phyloP scores from a whole-genome alignment of 2,113 vertebrate species.

The Lipotes vexillifer region DNA sequence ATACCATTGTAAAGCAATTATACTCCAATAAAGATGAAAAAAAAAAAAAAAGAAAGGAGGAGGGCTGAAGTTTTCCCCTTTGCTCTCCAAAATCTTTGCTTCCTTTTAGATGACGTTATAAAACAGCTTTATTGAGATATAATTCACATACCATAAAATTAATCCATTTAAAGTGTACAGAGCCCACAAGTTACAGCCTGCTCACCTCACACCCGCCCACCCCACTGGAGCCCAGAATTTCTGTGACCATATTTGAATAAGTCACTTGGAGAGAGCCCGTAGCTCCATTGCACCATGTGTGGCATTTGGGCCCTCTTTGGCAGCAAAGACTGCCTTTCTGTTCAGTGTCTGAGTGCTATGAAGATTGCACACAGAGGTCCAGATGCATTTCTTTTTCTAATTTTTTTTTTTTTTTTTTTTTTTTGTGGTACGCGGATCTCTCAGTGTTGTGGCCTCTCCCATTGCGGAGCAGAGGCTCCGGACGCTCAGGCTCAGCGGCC shows the following conservation, averaged over 20 bases:
- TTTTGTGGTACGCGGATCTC: too few species aligned
- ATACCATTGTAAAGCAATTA: too few species aligned
- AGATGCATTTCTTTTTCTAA: too few species aligned
- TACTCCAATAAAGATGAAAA: too few species aligned
- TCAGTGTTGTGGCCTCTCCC: too few species aligned
- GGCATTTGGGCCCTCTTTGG: conserved; percentile 98
- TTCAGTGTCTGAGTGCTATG: conserved; percentile 91
- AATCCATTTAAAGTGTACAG: not conserved
- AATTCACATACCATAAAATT: not conserved
- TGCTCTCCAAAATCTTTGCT: not conserved
- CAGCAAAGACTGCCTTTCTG: conserved; percentile 91
- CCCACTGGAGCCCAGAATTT: too few species aligned
- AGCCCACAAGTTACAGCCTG: too few species aligned
- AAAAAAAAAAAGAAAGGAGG: not conserved
- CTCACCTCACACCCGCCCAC: too few species aligned
- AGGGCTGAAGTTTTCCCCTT: not conserved
- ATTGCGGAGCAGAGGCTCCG: too few species aligned
- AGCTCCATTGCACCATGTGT: conserved; percentile 82
- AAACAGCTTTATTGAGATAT: not conserved
- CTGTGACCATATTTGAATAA: too few species aligned
- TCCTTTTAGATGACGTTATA: not conserved
- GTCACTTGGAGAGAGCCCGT: not conserved
- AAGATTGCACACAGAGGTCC: conserved; percentile 94
- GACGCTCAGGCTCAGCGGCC: too few species aligned
- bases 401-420: not conserved